Evolutionary conservation across 2,888 invertebrate species (phyloP), one percentile per base, ranked within the genome.

Genomic region (Thecophora atra): DNA sequence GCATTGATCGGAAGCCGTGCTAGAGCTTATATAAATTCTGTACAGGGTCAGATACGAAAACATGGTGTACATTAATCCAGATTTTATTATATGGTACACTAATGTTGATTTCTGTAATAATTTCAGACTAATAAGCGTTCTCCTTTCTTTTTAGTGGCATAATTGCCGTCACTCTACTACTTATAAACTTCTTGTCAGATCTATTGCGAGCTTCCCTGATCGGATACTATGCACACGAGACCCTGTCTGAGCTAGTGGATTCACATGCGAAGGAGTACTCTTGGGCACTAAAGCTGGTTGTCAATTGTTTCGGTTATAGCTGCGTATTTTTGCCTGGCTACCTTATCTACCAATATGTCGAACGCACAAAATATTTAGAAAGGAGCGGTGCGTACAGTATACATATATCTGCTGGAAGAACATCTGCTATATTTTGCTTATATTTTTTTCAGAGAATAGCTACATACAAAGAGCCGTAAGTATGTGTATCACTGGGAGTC

Each of bases 251-350:
- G 76, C 76, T 88, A 64, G 84, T 88, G 64, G 86, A 87, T 76
- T 82, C 87, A 58, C 87, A 88, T 52, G 87, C 88, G 7, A 85
- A 87, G 65, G 88, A 90, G 72, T 91, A 91, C 78, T 89, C 88
- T 72, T 95, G 97, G 97, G 81, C 95, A 21, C 88, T 94, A 77
- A 91, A 93, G 76, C 88, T 97, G 54, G 81, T 91, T 54, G 88
- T 94, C 28, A 98, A 98, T 87, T 88, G 96, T 71, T 88, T 95
- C 21, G 96, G 97, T 17, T 98, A 98, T 85, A 90, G 92, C 3
- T 94, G 95, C n/a, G 89, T 98, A 71, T 89, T 97, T 83, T 86
- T 97, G 73, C 97, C 98, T 1, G 95, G 95, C 64, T 93, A 91
- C 82, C 87, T 97, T 21, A 89, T 96, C 71, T 94, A 94, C 83